Evolutionary conservation across 2,888 invertebrate genomes (phyloP), one percentile per base, ranked within the genome.

Genomic region (Panorpa germanica): DNA sequence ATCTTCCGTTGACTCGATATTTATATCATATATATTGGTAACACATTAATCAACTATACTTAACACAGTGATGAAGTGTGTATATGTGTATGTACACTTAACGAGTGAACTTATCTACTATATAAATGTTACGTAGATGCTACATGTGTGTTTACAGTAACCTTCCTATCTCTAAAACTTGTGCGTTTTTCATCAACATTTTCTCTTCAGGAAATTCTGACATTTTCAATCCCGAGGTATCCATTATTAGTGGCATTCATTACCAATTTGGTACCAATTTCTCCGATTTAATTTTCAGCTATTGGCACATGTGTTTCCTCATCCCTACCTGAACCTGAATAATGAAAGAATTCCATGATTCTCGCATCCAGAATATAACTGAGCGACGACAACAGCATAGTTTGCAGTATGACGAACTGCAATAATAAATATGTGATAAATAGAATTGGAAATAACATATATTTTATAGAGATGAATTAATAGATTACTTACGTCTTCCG

Each of bases 191-290:
- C 93, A 93, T 93, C 13, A 95, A 55, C 88, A 95, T 81, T 39
- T 85, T 61, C n/a, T 71, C 69, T n/a, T 31, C 88, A 61, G 0
- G 95, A 91, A 50, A 95, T 80, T 40, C 90, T 66, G 7, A 86
- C 76, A 41, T 83, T 65, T 34, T 86, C 71, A 38, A 96, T 76
- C 2, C 82, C 82, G 25, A 95, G 60, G 55, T 81, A 95, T 0
- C 95, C 95, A 51, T 95, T 95, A 49, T 95, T 95, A 20, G 78
- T 75, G 2, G 70, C 70, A 44, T 85, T 82, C 76, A 88, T 86
- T 35, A 90, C 91, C 30, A 95, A 63, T 52, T 95, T 93, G 29
- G 81, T 77, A 2, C 95, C 95, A 42, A 95, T 93, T 59, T 95
- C 95, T 5, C 93, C 95, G 29, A 93, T 66, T 48, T 78, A 80